Base-by-base conservation (phyloP, 2,113 vertebrate genomes). In the Solea senegalensis region DNA sequence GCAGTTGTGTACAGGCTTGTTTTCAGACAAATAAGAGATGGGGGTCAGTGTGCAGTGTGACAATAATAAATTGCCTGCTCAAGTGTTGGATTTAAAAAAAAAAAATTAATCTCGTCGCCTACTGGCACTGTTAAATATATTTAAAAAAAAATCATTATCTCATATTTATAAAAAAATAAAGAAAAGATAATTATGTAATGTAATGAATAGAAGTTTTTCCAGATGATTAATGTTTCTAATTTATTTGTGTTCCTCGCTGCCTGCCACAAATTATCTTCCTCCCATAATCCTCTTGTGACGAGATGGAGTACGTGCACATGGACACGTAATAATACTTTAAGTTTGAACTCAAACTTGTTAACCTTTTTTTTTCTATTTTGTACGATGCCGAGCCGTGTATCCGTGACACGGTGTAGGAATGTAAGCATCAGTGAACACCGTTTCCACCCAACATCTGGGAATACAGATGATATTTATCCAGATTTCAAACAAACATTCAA, bases 401-500 rank as follows among this genome's bases (percentile, higher is more conserved):
- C 41, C 64, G 48, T 62, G 55, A 82, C 43, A 70, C 58, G 64
- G 14, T 5, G 0, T 16, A 59, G 58, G 72, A 84, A 87, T 80
- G 74, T 80, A 78, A 83, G 70, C 69, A 52, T 53, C 62, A 62
- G 72, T 61, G 65, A 39, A 73, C 73, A 80, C 5, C 8, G 61
- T 71, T 70, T 65, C 56, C 60, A 55, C 21, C 53, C 21, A 49
- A 46, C 8, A 13, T 69, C 76, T 70, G 67, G 12, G 72, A 48
- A 40, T 51, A 67, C 41, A 43, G 44, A 16, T 0, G 9, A 63
- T 91, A 86, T 91, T 89, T 89, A 88, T 70, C 63, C 67, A 46
- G 8, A 66, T 72, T 80, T 77, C 77, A 91, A 89, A 87, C 82
- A 89, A 82, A 74, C 62, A 66, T 68, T 51, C 41, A 55, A 49